Conservation (phyloP, 2,888 invertebrate genomes). For the Adelphocoris suturalis region DNA sequence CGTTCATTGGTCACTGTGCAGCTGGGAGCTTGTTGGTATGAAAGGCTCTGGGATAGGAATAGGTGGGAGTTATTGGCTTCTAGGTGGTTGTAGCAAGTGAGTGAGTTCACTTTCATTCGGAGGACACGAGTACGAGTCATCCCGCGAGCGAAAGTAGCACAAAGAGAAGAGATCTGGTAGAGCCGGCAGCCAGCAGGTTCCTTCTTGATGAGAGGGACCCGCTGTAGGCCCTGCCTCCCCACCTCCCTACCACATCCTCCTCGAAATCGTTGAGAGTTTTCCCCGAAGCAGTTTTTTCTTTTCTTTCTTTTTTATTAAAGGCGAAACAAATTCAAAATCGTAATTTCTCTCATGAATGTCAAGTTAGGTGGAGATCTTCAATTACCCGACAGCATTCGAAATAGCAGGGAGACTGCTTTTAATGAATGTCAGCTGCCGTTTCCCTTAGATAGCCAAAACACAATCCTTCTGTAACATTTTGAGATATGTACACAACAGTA, state of each 20-base stretch:
- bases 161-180: conserved; percentile 31
- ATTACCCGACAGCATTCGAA: too few species aligned
- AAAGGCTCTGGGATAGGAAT: too few species aligned
- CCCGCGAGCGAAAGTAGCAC: conserved; percentile 55
- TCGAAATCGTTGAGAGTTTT: not conserved
- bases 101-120: conserved; percentile 53
- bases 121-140: conserved; percentile 43
- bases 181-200: not conserved
- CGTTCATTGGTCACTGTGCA: too few species aligned
- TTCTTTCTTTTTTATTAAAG: not conserved
- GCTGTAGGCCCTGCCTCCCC: not conserved
- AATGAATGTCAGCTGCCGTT: too few species aligned
- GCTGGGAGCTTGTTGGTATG: too few species aligned
- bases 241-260: not conserved
- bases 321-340: not conserved
- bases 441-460: too few species aligned
- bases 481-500: too few species aligned
- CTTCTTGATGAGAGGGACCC: not conserved
- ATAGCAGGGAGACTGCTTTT: too few species aligned
- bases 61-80: too few species aligned
- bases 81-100: conserved; percentile 16
- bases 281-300: not conserved
- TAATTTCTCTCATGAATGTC: conserved; percentile 8
- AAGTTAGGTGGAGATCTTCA: not conserved
- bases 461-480: too few species aligned